Evolutionary conservation across 2,113 vertebrate genomes (phyloP), one percentile per base, ranked within the genome.

Genomic region (Antechinus flavipes): DNA sequence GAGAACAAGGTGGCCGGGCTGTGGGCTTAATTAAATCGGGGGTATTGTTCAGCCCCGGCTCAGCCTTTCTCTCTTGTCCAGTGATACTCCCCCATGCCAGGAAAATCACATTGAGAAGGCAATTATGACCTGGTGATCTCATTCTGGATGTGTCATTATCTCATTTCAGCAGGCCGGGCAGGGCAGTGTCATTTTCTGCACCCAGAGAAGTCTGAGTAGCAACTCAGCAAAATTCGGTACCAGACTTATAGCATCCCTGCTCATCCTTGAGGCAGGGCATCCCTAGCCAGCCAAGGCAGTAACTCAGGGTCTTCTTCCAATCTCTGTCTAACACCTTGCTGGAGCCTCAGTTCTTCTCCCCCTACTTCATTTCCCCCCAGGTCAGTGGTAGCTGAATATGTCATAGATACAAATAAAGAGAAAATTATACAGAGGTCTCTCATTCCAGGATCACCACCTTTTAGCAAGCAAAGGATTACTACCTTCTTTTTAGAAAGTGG

Each of bases 31-130:
- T 98, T 97, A 96, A 96, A 96, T 90, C 27, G 53, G 92, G 52
- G 46, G 55, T 93, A 97, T 96, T 96, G 94, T 94, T 96, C 96
- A 91, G 61, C 68, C n/a, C 8, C 1, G 58, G 93, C 90, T 96
- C 94, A 95, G 76, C 90, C 93, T 96, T 91, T 90, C 52, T 58
- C 68, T 25, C 90, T 95, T 96, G 94, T 92, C 97, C 68, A 89
- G 90, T 42, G n/a, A 61, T 94, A 58, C 93, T 94, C 92, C 91
- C 58, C 14, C 90, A 90, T n/a, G 93, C 93, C 95, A 93, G 96
- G 94, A 93, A 97, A 91, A 97, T 94, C 97, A 97, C 25, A 54
- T 1, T 91, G 95, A 98, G 95, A 97, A 95, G n/a, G 56, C 98
- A 53, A 61, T 58, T 94, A 92, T 96, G 93, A 2, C 94, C 95